These are phyloP conservation scores for Cyclophora albipunctata DNA, from an alignment of 2,888 invertebrate genomes.

Conservation along the genomic window DNA sequence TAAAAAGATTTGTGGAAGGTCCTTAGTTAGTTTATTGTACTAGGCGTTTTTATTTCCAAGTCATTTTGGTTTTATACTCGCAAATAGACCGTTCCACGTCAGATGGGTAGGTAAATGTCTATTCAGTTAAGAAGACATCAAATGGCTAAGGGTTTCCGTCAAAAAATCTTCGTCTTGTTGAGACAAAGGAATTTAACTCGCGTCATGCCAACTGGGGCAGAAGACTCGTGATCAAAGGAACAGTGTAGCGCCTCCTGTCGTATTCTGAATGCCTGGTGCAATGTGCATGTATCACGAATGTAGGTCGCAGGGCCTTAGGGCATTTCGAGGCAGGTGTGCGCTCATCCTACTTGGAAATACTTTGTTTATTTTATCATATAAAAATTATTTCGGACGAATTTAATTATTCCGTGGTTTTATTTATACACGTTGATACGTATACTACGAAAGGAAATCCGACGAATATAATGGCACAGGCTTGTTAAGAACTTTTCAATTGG, in stretches of 20 bases:
- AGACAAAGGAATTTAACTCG: constrained; percentile 40
- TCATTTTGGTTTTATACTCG: too few relatives aligned
- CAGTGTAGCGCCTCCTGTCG: constrained; percentile 38
- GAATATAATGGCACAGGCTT: too few relatives aligned
- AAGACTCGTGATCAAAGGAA: constrained; percentile 47
- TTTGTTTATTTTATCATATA: background rate
- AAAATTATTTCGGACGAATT: background rate
- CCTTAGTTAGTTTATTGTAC: background rate
- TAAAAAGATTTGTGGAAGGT: too few relatives aligned
- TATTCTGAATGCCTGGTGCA: constrained; percentile 41
- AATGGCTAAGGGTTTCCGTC: constrained; percentile 13
- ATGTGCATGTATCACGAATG: constrained; percentile 27
- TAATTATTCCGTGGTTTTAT: background rate
- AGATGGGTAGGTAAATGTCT: background rate
- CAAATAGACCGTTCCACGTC: too few relatives aligned
- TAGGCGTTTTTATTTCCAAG: background rate
- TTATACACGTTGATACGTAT: too few relatives aligned
- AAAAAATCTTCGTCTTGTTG: constrained; percentile 18
- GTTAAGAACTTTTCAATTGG: too few relatives aligned
- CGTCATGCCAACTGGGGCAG: constrained; percentile 47
- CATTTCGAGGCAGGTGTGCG: constrained; percentile 17
- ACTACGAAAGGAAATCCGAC: too few relatives aligned
- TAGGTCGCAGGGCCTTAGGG: constrained; percentile 35
- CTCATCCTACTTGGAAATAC: background rate
- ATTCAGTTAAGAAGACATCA: constrained; percentile 4